A percentile compares a stretch with the other conserved stretches of the same genome.
Evolutionary conservation across 2,888 invertebrate genomes (phyloP).

Genomic region (Apamea epomidion): DNA sequence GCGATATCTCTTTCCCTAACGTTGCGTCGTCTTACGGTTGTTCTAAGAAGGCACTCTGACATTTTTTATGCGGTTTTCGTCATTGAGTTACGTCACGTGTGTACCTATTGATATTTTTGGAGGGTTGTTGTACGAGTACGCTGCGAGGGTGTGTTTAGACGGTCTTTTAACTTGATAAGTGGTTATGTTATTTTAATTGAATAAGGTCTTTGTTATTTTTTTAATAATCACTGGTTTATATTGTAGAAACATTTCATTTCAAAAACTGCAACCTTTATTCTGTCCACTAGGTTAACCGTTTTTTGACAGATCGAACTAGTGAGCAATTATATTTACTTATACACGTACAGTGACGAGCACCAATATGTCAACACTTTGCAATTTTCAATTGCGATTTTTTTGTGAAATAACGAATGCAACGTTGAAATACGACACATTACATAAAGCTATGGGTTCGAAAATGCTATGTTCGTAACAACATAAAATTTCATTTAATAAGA

Average conservation of each 20-base stretch:
- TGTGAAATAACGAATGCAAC: no score
- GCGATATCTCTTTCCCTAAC: conserved; percentile 68
- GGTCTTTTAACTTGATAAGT: neutral
- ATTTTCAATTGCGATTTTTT: no score
- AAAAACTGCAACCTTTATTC: neutral
- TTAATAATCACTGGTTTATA: neutral
- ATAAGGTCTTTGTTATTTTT: neutral
- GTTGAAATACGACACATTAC: no score
- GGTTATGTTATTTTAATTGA: neutral
- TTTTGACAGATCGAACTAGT: no score
- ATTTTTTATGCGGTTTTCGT: conserved; percentile 59
- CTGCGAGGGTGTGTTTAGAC: neutral
- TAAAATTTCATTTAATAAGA: no score
- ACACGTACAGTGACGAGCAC: no score
- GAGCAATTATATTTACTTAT: no score
- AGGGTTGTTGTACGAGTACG: neutral
- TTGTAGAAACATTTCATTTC: neutral
- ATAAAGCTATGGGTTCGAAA: no score
- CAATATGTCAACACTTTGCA: no score
- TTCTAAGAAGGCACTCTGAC: conserved; percentile 56
- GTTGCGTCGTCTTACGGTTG: conserved; percentile 58
- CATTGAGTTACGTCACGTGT: conserved; percentile 36
- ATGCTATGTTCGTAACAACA: no score
- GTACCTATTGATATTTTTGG: conserved; percentile 27
- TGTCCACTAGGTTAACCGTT: no score